Evolutionary conservation across 2,797 vertebrate genomes (phyloP), one percentile per base, ranked within the genome.

Genomic region (Ficedula albicollis): DNA sequence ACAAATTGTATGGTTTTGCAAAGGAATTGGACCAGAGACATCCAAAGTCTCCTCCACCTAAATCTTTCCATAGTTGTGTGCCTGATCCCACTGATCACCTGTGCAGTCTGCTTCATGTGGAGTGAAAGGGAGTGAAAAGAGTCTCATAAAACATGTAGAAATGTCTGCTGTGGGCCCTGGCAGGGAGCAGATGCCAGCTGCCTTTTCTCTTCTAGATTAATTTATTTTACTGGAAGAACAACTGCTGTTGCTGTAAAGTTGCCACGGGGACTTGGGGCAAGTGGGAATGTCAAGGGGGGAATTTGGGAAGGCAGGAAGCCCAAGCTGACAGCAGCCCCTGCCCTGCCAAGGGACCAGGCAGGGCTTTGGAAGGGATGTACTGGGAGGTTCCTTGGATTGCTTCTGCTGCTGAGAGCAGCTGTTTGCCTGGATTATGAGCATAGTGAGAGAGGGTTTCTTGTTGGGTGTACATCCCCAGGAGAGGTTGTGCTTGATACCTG

Each of bases 101-200:
- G 5, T 38, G 38, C 11, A 2, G 17, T 59, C 22, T 93, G 52
- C 59, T 79, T 26, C 59, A 13, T 56, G 85, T 63, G 30, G 55
- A 82, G 46, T 26, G 32, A 78, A 89, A 89, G 63, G 63, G 54
- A 73, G 54, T 36, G 67, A 52, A 62, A 75, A 63, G 30, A 75
- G 10, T 26, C 6, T 70, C 55, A 51, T 46, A 52, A 69, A 82
- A 43, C 48, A 55, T 69, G 49, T 21, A 38, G 82, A 64, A 76
- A 69, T 36, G 43, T 41, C 44, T 68, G 75, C 84, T 85, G 44
- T 48, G 41, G 46, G 69, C 86, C 80, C 49, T 69, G 63, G 43
- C 0, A 4, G 68, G 79, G 83, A 96, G 90, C 95, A 94, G 93
- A 88, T 90, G 90, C 55, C 62, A 69, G 49, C 83, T 95, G 92